Base-by-base conservation (phyloP, 2,888 invertebrate species). In the Timema podura region DNA sequence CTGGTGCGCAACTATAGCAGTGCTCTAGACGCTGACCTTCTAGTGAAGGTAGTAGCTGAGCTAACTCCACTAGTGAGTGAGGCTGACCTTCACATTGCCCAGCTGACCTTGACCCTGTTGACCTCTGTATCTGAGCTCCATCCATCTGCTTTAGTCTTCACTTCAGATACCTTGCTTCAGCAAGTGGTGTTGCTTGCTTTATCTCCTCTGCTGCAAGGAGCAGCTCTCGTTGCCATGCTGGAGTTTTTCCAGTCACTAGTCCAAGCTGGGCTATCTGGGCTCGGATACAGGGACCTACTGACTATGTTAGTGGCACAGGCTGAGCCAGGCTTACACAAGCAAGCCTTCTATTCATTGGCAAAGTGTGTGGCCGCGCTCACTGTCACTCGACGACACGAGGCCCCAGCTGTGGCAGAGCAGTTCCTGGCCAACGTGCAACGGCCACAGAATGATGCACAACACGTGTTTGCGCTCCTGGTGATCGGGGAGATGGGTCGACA, bases 401-500 rank as follows among this genome's bases (percentile, higher is more conserved):
- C 91, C 2, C 82, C 89, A 44, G 85, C 86, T 15, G 85, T 89
- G 64, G 89, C 90, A 30, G 85, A 85, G 61, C 85, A 87, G 77
- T 86, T 89, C 75, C 86, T 93, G 74, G 86, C 86, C 72, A 92
- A 93, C 79, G 88, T 92, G 15, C 87, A 90, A 76, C 86, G 85
- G 74, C 88, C 88, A 65, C 84, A 88, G 71, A 86, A 85, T 71
- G 95, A 95, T 80, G 88, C 91, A 1, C 92, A 95, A 75, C 91
- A 93, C 77, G 91, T 98, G 77, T 98, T 99, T 83, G 93, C 96
- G 45, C 84, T 99, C 71, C 85, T 98, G 48, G 94, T 98, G 44
- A 90, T 99, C 75, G 99, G 98, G 0, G 99, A 99, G 86, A 96
- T 99, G 76, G 99, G 99, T 7, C 86, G 95, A 74, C 93, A 95